Base-by-base conservation (phyloP, 2,113 vertebrate genomes). In the Lepus europaeus region DNA sequence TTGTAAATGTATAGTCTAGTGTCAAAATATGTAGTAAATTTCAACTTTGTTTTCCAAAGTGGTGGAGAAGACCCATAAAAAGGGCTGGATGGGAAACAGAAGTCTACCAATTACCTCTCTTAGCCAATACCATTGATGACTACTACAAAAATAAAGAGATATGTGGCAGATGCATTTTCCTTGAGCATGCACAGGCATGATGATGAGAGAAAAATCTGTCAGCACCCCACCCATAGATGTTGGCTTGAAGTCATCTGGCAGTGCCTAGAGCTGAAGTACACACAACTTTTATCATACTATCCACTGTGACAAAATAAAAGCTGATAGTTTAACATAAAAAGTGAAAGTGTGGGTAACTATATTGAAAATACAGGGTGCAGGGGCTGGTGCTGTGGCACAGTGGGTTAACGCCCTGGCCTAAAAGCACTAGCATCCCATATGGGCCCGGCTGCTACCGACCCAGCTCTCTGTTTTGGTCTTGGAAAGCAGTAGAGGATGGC, bases 21-120 rank as follows among this genome's bases (percentile, higher is more conserved):
- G 49, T n/a, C 61, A 95, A 94, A 96, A 64, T 36, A 68, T 76
- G 72, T 69, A 45, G 56, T 66, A 76, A 95, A 84, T 66, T 93
- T 83, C 70, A 96, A 56, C 63, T 94, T 84, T 90, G 53, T 88
- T 96, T 87, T 85, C 90, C 39, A 94, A 61, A 14, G 72, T 17
- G 64, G 20, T 77, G 81, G 36, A 31, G 27, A 94, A 89, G 39
- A 74, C 6, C 70, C 80, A 82, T 64, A 86, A 72, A 2, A 85
- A 93, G 69, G 33, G 66, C 70, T 69, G 10, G 11, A n/a, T 61
- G 82, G 31, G 22, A 49, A 49, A 76, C 22, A 69, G 20, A 92
- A 91, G 36, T 39, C 31, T 8, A 93, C 56, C 27, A 87, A 22
- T 79, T 87, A 36, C 19, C 56, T 83, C 16, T 83, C 39, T 87